Conservation (phyloP, 1,140 invertebrate species). For the Bombus sibiricus region DNA sequence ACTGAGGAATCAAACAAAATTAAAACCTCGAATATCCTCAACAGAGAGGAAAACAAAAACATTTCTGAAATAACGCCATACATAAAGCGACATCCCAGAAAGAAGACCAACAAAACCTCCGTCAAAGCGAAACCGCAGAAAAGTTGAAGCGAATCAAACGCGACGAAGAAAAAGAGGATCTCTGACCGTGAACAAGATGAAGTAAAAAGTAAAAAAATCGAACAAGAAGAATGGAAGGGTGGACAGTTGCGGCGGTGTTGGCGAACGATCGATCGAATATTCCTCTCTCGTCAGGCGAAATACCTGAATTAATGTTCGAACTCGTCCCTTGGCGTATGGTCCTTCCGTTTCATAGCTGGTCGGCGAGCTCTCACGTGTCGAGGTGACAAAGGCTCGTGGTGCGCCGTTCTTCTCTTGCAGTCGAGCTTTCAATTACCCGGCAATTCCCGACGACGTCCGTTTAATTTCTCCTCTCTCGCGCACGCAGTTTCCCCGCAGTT, state of each 20-base stretch:
- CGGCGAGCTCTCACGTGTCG: conserved; percentile 51
- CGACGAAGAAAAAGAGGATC: background rate
- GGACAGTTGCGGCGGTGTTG: background rate
- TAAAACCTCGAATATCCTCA: too few relatives aligned
- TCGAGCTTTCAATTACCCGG: conserved; percentile 67
- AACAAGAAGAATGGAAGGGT: too few relatives aligned
- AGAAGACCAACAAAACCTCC: too few relatives aligned
- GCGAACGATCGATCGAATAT: conserved; percentile 48
- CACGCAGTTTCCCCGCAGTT: background rate
- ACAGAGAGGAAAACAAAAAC: too few relatives aligned
- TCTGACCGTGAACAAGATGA: background rate
- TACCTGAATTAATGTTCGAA: conserved; percentile 68
- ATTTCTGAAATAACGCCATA: too few relatives aligned
- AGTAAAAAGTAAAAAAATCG: background rate
- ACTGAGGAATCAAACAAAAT: too few relatives aligned
- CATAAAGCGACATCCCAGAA: too few relatives aligned
- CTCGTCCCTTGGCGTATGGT: conserved; percentile 14
- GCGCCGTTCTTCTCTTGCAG: conserved; percentile 61
- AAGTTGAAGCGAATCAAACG: too few relatives aligned
- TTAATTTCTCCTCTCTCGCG: conserved; percentile 62
- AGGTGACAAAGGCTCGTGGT: conserved; percentile 61
- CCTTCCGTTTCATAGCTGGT: conserved; percentile 58
- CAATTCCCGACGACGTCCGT: conserved; percentile 68
- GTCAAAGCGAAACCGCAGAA: too few relatives aligned
- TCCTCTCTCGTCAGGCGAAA: conserved; percentile 54